Evolutionary conservation across 1,140 invertebrate species (phyloP).

Genomic region (Trichonephila clavata): DNA sequence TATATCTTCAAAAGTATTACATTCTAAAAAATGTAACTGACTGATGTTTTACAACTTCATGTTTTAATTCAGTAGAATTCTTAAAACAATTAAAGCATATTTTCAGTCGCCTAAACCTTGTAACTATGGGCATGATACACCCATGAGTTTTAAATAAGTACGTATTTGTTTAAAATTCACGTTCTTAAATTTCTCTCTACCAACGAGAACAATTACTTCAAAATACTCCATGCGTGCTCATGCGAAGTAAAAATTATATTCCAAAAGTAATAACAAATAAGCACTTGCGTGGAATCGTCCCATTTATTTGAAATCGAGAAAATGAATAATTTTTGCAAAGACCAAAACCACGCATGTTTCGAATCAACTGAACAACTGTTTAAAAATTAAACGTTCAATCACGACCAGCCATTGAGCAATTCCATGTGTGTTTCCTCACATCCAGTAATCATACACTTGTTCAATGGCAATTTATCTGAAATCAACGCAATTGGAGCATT

Average conservation of each 20-base stretch:
- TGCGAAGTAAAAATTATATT: background rate
- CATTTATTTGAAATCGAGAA: constrained; percentile 20
- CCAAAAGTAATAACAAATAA: background rate
- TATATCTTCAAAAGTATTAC: too few species aligned
- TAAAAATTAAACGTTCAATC: constrained; percentile 27
- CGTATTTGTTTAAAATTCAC: background rate
- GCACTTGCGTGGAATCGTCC: background rate
- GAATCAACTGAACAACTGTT: background rate
- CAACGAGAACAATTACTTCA: background rate
- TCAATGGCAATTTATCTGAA: constrained; percentile 3
- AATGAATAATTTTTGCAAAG: background rate
- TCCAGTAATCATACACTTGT: background rate
- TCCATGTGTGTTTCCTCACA: background rate
- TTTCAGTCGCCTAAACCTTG: too few species aligned
- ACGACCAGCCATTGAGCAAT: background rate
- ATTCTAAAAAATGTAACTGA: too few species aligned
- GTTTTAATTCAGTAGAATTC: too few species aligned
- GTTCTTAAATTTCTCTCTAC: background rate
- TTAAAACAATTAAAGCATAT: too few species aligned
- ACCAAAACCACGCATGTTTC: background rate
- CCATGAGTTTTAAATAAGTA: too few species aligned
- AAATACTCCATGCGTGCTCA: background rate
- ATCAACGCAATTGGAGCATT: background rate
- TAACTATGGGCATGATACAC: too few species aligned
- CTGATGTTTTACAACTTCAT: too few species aligned